A percentile compares a stretch with the other conserved stretches of the same genome.
Evolutionary conservation across 2,113 vertebrate genomes (phyloP).

Genomic region (Lagopus muta): DNA sequence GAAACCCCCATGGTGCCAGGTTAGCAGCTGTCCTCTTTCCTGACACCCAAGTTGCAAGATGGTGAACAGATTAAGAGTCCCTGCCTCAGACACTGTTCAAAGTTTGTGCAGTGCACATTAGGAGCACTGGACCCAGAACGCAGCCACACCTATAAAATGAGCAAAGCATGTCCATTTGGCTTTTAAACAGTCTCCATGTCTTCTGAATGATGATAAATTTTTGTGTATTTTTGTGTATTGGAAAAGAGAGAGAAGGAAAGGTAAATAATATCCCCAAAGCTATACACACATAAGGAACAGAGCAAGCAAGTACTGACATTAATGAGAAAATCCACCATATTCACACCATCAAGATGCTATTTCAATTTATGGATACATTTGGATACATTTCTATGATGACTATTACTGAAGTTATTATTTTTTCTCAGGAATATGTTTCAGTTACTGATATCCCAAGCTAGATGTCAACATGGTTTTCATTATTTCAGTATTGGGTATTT

Average conservation of each 20-base stretch:
- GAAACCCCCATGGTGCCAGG: too few species aligned
- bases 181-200: background rate
- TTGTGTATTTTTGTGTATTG: background rate
- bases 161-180: background rate
- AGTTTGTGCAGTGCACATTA: background rate
- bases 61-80: background rate
- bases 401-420: background rate
- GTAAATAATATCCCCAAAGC: background rate
- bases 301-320: background rate
- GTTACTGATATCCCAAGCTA: background rate
- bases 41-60: accelerated
- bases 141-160: background rate
- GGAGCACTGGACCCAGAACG: background rate
- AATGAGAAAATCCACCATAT: background rate
- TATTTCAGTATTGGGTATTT: background rate
- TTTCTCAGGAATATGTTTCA: background rate
- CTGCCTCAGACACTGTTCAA: background rate
- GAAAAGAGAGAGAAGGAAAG: background rate
- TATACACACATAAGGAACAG: background rate
- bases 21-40: background rate
- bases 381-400: background rate
- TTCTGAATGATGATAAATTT: background rate
- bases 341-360: background rate
- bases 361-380: background rate
- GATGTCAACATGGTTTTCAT: background rate